A percentile compares a stretch with the other conserved stretches of the same genome.
These are phyloP conservation scores for Drosophila dunni DNA, from an alignment of 1,140 invertebrate species.

Conservation along the genomic window DNA sequence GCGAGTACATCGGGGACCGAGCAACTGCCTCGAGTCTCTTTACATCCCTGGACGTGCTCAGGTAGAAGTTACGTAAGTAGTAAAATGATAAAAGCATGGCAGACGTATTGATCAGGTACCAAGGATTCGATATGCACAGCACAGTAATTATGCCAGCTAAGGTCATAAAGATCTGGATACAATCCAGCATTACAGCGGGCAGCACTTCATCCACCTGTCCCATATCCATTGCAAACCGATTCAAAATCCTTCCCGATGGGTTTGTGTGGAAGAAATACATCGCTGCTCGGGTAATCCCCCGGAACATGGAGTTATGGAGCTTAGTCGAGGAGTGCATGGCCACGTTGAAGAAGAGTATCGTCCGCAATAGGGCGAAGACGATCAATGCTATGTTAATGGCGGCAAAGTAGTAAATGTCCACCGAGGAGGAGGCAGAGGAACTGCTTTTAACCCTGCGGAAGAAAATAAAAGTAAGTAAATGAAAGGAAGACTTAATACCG, in stretches of 20 bases:
- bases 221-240: conserved; percentile 92
- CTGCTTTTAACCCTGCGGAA: conserved; percentile 85
- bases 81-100: conserved; percentile 90
- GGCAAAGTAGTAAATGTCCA: conserved; percentile 85
- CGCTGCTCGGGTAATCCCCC: conserved; percentile 84
- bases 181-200: conserved; percentile 88
- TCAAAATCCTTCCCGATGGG: conserved; percentile 90
- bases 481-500: background rate
- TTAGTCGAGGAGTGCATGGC: conserved; percentile 90
- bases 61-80: conserved; percentile 90
- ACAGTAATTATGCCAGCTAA: conserved; percentile 91
- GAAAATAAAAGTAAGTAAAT: conserved; percentile 13
- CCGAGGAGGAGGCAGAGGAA: conserved; percentile 22
- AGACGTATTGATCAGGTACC: conserved; percentile 90
- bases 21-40: conserved; percentile 94
- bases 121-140: conserved; percentile 90
- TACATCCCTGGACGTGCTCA: conserved; percentile 92
- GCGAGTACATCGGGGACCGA: conserved; percentile 91
- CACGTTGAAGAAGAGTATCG: conserved; percentile 88
- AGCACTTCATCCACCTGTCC: conserved; percentile 85
- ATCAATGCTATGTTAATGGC: conserved; percentile 87
- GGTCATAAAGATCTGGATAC: conserved; percentile 90
- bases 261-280: conserved; percentile 93
- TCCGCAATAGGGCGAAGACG: conserved; percentile 86
- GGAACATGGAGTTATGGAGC: conserved; percentile 69